Conservation (phyloP, 2,797 vertebrate genomes). For the Tangara arthus region DNA sequence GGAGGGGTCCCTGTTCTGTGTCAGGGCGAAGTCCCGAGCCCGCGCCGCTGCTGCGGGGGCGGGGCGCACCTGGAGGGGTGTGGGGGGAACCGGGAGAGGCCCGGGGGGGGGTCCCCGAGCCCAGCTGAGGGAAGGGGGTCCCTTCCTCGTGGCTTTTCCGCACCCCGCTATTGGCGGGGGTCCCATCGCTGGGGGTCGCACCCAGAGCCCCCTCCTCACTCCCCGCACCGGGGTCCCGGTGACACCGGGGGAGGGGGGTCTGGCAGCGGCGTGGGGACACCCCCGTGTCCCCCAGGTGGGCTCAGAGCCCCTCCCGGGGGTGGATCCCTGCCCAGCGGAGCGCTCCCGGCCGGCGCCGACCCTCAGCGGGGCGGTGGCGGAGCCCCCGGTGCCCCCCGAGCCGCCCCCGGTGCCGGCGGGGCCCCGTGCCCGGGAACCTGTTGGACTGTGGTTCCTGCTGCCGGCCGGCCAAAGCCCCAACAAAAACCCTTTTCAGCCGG, state of each 20-base stretch:
- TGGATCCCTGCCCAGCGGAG: accelerated
- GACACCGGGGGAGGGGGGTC: neutral
- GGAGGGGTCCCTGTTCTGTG: too few relatives aligned
- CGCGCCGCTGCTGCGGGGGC: neutral
- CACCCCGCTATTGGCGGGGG: too few relatives aligned
- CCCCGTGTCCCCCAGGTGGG: neutral
- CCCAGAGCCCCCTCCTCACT: neutral
- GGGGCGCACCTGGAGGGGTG: neutral
- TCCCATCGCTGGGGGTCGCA: neutral
- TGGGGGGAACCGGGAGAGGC: neutral
- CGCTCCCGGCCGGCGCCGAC: neutral
- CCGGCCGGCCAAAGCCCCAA: neutral
- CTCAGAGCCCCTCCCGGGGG: accelerated
- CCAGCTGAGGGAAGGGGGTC: too few relatives aligned
- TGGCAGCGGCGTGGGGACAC: neutral
- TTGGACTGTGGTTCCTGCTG: neutral
- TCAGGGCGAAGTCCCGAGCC: too few relatives aligned
- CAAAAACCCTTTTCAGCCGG: neutral
- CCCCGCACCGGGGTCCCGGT: neutral
- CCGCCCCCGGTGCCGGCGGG: neutral
- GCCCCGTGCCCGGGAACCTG: neutral
- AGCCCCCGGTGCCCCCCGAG: too few relatives aligned
- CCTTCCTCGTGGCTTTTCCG: too few relatives aligned
- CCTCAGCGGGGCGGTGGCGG: neutral
- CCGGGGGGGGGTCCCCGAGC: neutral